Evolutionary conservation across 2,888 invertebrate genomes (phyloP).

Genomic region (Hetaerina titia): DNA sequence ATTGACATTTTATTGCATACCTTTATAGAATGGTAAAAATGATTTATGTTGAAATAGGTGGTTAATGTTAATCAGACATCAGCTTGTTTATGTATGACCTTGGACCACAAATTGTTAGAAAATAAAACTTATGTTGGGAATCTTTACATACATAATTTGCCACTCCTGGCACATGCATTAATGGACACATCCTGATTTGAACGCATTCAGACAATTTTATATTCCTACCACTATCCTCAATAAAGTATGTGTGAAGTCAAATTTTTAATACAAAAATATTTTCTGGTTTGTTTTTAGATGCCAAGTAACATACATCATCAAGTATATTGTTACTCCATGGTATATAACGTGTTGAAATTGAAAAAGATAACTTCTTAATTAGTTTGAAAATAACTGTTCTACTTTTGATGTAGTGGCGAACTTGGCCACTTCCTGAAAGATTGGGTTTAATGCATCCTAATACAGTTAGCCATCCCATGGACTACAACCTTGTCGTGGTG

Average conservation of each 20-base stretch:
- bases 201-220: neutral
- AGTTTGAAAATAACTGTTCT: too few species aligned
- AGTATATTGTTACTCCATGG: too few species aligned
- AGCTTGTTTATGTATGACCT: constrained; percentile 59
- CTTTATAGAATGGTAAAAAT: constrained; percentile 42
- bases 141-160: constrained; percentile 8
- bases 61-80: constrained; percentile 42
- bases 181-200: constrained; percentile 4
- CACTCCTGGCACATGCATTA: neutral
- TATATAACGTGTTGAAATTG: too few species aligned
- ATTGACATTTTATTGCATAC: neutral
- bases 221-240: constrained; percentile 1
- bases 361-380: too few species aligned
- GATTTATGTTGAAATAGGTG: constrained; percentile 15
- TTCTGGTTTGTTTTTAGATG: neutral
- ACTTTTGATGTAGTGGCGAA: too few species aligned
- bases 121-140: constrained; percentile 52
- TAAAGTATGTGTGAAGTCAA: constrained; percentile 30
- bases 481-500: too few species aligned
- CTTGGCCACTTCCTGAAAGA: too few species aligned
- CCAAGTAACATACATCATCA: neutral
- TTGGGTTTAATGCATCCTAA: too few species aligned
- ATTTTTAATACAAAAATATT: neutral
- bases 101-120: constrained; percentile 64
- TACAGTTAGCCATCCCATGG: too few species aligned